phyloP scores from a whole-genome alignment of 1,140 invertebrate species.

The Odontomachus brunneus region DNA sequence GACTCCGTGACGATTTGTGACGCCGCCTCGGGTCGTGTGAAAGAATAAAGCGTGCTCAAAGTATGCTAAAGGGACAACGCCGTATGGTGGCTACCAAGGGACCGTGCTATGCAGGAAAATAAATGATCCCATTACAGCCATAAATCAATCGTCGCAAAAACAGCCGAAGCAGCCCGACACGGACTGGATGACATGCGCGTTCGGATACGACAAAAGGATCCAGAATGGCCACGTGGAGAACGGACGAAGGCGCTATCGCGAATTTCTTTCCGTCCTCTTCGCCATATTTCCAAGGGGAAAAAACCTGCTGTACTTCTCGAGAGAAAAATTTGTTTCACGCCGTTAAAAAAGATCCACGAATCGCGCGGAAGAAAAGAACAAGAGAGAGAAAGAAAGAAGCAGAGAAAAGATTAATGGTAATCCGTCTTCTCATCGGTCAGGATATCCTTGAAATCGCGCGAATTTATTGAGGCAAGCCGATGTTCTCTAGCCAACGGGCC shows the following conservation, averaged over 20 bases:
- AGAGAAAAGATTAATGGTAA: neutral
- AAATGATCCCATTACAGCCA: slow-evolving; percentile 78
- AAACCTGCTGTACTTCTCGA: neutral
- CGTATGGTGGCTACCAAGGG: slow-evolving; percentile 67
- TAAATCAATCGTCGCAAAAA: slow-evolving; percentile 83
- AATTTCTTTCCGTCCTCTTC: neutral
- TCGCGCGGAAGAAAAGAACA: neutral
- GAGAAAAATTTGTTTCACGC: slow-evolving; percentile 12
- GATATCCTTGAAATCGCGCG: neutral
- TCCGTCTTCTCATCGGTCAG: neutral
- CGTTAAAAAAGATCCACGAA: neutral
- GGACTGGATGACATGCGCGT: slow-evolving; percentile 64
- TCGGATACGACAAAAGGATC: neutral
- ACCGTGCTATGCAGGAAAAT: slow-evolving; percentile 70
- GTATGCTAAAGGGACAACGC: slow-evolving; percentile 21
- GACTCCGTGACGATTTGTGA: slow-evolving; percentile 80
- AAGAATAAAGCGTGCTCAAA: slow-evolving; percentile 61
- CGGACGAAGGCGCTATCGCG: slow-evolving; percentile 21
- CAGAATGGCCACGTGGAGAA: slow-evolving; percentile 2
- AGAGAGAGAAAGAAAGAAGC: neutral
- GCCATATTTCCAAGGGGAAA: neutral
- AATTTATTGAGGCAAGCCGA: neutral
- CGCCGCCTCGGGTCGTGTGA: slow-evolving; percentile 70
- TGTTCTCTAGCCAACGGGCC: neutral
- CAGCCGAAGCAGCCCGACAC: slow-evolving; percentile 38